A percentile compares a stretch with the other conserved stretches of the same genome.
These are phyloP conservation scores for Enteromius fasciolatus DNA, from an alignment of 2,797 vertebrate genomes.

Conservation along the genomic window DNA sequence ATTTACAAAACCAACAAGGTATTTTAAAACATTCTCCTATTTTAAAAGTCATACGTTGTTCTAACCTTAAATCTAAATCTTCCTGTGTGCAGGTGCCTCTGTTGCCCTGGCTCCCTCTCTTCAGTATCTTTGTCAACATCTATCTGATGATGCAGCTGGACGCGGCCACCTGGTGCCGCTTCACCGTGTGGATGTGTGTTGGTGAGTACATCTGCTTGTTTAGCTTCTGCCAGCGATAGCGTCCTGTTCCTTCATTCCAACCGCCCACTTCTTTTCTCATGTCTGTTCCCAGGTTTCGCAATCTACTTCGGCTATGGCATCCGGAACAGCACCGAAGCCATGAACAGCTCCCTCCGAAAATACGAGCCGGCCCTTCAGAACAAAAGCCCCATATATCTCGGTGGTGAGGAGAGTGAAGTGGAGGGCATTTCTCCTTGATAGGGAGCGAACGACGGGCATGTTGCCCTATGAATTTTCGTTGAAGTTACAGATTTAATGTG, in stretches of 20 bases:
- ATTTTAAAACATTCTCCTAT: too few relatives aligned
- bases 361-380: constrained; percentile 66
- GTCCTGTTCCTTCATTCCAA: constrained; percentile 6
- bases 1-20: background rate
- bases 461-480: constrained; percentile 26
- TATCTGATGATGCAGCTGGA: constrained; percentile 98
- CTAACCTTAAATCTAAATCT: background rate
- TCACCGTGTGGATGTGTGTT: constrained; percentile 87
- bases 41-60: background rate
- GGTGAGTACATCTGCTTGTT: constrained; percentile 74
- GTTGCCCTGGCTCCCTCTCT: constrained; percentile 87
- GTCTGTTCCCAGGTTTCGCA: constrained; percentile 80
- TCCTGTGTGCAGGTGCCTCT: constrained; percentile 83
- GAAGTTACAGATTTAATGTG: constrained; percentile 31
- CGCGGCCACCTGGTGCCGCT: constrained; percentile 84
- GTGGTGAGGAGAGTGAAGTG: constrained; percentile 67
- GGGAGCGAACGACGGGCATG: constrained; percentile 18
- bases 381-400: constrained; percentile 76
- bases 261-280: background rate
- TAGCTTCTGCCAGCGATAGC: background rate
- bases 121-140: constrained; percentile 93
- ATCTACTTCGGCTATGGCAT: constrained; percentile 95
- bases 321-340: constrained; percentile 83
- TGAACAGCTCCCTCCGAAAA: constrained; percentile 64
- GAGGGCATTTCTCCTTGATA: constrained; percentile 73